These are phyloP conservation scores for Pteria penguin DNA, from an alignment of 2,888 invertebrate species.

Conservation along the genomic window DNA sequence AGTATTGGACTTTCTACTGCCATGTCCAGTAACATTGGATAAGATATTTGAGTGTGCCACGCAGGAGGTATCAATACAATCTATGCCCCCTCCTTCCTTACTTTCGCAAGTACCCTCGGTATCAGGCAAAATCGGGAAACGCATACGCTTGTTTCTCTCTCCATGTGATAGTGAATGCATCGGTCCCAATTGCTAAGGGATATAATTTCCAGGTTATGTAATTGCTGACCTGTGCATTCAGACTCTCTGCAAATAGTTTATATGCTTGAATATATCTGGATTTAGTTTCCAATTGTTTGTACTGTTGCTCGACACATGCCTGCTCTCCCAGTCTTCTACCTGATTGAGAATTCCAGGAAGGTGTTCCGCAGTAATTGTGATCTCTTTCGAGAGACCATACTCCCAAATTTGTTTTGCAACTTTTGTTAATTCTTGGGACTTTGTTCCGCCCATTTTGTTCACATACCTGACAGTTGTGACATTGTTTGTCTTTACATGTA, in stretches of 20 bases:
- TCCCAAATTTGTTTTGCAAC: too few species aligned
- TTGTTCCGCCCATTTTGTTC: too few species aligned
- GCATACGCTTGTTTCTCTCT: background rate
- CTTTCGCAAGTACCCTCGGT: background rate
- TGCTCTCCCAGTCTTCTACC: too few species aligned
- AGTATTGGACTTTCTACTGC: background rate
- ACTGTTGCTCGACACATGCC: too few species aligned
- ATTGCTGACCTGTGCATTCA: background rate
- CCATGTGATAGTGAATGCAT: background rate
- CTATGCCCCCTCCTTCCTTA: background rate
- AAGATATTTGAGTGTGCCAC: background rate
- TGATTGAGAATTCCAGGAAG: too few species aligned
- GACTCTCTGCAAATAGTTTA: background rate
- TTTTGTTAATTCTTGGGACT: too few species aligned
- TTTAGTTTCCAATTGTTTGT: too few species aligned
- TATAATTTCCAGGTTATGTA: background rate
- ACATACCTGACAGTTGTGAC: too few species aligned
- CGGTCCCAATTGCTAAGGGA: background rate
- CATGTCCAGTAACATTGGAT: background rate
- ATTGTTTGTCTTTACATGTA: too few species aligned
- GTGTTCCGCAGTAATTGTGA: too few species aligned
- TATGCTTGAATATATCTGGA: too few species aligned
- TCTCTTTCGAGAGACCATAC: too few species aligned
- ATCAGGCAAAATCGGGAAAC: background rate
- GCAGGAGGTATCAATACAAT: background rate